Evolutionary conservation across 2,797 vertebrate genomes (phyloP).

Genomic region (Hydrolagus colliei): DNA sequence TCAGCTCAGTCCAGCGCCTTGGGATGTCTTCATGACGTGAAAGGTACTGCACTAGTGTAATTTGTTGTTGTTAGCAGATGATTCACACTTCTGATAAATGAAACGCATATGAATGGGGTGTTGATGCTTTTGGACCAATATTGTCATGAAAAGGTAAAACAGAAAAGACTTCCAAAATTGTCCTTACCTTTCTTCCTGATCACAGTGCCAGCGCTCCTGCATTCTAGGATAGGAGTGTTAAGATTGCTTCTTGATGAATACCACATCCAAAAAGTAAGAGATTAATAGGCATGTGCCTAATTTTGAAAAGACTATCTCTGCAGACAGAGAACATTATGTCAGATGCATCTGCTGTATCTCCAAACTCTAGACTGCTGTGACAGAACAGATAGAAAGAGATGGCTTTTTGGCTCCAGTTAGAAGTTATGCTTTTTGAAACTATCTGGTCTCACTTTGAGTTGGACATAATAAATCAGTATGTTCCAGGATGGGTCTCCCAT

Average conservation of each 20-base stretch:
- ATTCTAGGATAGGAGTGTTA: neutral
- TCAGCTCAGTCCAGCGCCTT: too few species aligned
- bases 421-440: constrained; percentile 25
- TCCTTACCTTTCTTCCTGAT: neutral
- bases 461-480: neutral
- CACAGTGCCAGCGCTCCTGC: neutral
- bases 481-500: neutral
- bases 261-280: neutral
- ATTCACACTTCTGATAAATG: neutral
- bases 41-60: neutral
- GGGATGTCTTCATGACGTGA: too few species aligned
- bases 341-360: constrained; percentile 27
- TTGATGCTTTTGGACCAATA: neutral
- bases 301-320: constrained; percentile 18
- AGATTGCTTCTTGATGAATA: constrained; percentile 15
- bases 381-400: constrained; percentile 18
- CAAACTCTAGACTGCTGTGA: constrained; percentile 23
- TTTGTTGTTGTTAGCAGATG: neutral
- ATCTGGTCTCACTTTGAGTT: neutral
- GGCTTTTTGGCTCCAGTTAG: constrained; percentile 15
- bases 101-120: neutral
- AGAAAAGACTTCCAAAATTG: neutral
- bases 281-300: constrained; percentile 13
- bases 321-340: constrained; percentile 11
- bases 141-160: neutral